Evolutionary conservation across 2,113 vertebrate genomes (phyloP).

Genomic region (Periophthalmodon schlosseri): DNA sequence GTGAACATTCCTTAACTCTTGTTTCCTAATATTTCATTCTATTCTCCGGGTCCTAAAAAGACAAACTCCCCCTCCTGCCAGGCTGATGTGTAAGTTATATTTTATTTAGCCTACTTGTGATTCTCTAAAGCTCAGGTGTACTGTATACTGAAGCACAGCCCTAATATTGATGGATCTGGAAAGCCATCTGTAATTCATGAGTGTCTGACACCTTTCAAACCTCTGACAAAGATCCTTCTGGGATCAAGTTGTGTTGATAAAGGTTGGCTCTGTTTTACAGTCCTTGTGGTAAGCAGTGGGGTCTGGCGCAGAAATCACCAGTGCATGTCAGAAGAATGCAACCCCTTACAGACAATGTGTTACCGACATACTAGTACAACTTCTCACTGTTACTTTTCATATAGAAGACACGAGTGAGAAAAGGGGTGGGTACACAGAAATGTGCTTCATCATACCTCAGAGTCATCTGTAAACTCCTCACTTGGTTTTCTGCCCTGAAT

Average conservation of each 20-base stretch:
- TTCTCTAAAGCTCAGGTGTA: constrained; percentile 53
- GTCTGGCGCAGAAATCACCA: constrained; percentile 43
- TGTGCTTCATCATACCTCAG: constrained; percentile 86
- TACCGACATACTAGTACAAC: constrained; percentile 47
- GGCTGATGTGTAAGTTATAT: constrained; percentile 57
- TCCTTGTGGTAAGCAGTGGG: constrained; percentile 38
- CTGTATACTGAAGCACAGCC: constrained; percentile 49
- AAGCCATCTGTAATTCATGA: constrained; percentile 72
- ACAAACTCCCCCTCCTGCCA: constrained; percentile 56
- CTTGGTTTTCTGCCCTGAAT: constrained; percentile 81
- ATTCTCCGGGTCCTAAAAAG: constrained; percentile 53
- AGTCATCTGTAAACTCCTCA: constrained; percentile 94
- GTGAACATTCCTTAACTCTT: constrained; percentile 19
- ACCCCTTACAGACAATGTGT: constrained; percentile 24
- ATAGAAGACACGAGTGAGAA: background rate
- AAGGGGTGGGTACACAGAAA: background rate
- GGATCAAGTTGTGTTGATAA: constrained; percentile 58
- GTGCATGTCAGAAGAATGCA: constrained; percentile 45
- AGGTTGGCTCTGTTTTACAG: constrained; percentile 49
- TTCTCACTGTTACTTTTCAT: background rate
- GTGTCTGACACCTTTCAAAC: constrained; percentile 67
- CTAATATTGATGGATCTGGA: constrained; percentile 60
- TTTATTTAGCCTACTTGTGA: constrained; percentile 72
- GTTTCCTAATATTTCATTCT: constrained; percentile 60
- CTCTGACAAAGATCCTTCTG: constrained; percentile 62